A percentile compares a stretch with the other conserved stretches of the same genome.
phyloP scores from a whole-genome alignment of 2,797 vertebrate genomes.

The Potorous gilbertii region DNA sequence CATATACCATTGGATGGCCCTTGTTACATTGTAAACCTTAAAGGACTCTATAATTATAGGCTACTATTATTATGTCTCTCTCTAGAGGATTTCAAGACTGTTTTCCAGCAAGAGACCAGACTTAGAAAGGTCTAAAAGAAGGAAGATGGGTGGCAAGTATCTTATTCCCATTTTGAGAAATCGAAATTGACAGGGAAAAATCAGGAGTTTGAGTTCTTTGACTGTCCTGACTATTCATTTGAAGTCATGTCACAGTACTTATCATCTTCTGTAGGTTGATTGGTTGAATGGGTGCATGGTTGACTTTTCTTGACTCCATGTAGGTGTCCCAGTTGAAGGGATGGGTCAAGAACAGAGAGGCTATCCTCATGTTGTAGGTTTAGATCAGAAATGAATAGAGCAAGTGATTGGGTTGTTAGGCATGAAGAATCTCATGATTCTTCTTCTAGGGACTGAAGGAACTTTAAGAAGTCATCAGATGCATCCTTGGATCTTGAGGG shows the following conservation, averaged over 20 bases:
- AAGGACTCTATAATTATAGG: no score
- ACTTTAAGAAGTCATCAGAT: conserved; percentile 24
- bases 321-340: neutral
- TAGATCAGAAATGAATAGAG: neutral
- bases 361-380: neutral
- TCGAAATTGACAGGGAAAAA: neutral
- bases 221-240: neutral
- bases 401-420: neutral
- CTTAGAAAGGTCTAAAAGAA: conserved; percentile 40
- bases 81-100: conserved; percentile 45
- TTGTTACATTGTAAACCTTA: no score
- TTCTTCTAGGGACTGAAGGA: neutral
- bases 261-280: neutral
- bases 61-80: no score
- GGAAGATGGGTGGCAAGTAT: neutral
- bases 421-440: neutral
- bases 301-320: neutral
- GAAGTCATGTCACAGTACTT: neutral
- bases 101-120: conserved; percentile 32
- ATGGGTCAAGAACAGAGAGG: neutral
- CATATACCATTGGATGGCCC: no score
- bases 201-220: neutral
- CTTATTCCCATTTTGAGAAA: neutral
- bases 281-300: neutral
- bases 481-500: conserved; percentile 5